Base-by-base conservation (phyloP, 2,113 vertebrate genomes). In the Pipra filicauda region DNA sequence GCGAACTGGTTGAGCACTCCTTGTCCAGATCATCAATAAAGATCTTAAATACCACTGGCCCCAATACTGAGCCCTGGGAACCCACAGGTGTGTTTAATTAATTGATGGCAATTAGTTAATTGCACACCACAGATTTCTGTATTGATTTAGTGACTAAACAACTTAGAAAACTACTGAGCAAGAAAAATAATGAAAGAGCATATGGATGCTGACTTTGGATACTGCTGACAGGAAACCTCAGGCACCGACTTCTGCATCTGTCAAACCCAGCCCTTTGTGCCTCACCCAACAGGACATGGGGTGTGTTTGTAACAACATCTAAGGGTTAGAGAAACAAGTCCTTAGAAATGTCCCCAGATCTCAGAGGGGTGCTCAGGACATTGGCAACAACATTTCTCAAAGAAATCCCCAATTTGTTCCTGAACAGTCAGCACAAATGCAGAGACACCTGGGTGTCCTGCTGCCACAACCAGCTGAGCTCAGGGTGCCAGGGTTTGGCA, bases 221-320 rank as follows among this genome's bases (percentile, higher is more conserved):
- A 16, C 35, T 14, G 22, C 37, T 54, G 41, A 5, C 46, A 48
- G n/a, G 10, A 59, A 35, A 8, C 19, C 30, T 52, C 30, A 18
- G 55, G 7, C 28, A 12, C 12, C 2, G 20, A 9, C 27, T 55
- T 15, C 58, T n/a, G 19, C 51, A 37, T 37, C 27, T 22, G 35
- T 4, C 51, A 55, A 8, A 41, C 6, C 6, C 43, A 46, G 89
- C 57, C 39, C 57, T 39, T 8, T 5, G 48, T 21, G 15, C 19
- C 52, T 35, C 66, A 17, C 11, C 35, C 62, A 8, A 5, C 39
- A n/a, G 58, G 57, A n/a, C 49, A 7, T 0, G 6, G n/a, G 11
- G 23, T 12, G 12, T 3, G 17, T 6, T 22, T 54, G 24, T 4
- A 51, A 18, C 1, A 28, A 5, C 8, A 52, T 0, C 12, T 33